Evolutionary conservation across 2,797 vertebrate species (phyloP).

Genomic region (Coracias cyanogaster): DNA sequence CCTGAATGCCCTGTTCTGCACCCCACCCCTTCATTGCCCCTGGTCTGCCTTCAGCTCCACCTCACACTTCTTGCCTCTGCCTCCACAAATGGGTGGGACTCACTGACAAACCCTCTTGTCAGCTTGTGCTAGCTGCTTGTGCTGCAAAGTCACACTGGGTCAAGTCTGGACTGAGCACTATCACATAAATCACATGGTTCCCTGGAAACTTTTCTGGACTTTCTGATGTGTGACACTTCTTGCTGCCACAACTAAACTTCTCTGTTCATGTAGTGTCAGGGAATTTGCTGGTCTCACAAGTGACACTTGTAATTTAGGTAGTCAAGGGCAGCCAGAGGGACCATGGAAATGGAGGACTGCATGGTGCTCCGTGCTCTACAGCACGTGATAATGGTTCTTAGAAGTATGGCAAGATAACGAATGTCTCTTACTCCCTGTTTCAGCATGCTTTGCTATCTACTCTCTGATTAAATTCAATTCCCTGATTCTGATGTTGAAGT

Average conservation of each 20-base stretch:
- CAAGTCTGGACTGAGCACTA: background rate
- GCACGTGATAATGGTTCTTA: fast-evolving
- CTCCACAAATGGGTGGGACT: background rate
- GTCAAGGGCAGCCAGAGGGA: background rate
- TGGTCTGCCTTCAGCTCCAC: background rate
- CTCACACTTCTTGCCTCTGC: background rate
- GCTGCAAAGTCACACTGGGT: fast-evolving
- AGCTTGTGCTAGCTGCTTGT: background rate
- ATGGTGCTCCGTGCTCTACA: fast-evolving
- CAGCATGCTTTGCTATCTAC: background rate
- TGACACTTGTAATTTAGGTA: background rate
- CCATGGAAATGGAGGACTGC: background rate
- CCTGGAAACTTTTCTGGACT: background rate
- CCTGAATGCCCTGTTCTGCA: background rate
- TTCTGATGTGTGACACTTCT: background rate
- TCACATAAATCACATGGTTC: background rate
- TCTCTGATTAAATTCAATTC: background rate
- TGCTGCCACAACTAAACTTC: background rate
- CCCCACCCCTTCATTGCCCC: background rate
- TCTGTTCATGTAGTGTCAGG: background rate
- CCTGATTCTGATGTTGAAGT: background rate
- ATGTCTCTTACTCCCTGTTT: background rate
- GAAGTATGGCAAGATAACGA: background rate
- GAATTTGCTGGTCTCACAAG: fast-evolving
- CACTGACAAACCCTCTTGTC: background rate